Conservation (phyloP, 2,888 invertebrate species). For the Acanthosepion esculentum region DNA sequence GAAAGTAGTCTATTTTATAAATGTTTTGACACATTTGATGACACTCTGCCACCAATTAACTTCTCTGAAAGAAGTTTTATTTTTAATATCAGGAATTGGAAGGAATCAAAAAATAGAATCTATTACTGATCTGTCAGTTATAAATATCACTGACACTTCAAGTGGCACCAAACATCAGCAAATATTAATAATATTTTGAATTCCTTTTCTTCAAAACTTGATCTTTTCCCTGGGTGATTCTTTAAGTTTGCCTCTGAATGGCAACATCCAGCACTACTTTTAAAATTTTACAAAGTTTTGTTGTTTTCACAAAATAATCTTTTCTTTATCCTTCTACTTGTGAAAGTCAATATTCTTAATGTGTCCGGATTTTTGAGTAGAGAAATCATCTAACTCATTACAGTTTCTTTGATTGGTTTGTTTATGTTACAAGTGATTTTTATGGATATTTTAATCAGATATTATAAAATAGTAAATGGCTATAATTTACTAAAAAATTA, state of each 20-base stretch:
- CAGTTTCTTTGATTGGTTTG: too few relatives aligned
- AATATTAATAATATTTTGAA: neutral
- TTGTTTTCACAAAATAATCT: too few relatives aligned
- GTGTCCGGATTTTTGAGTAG: too few relatives aligned
- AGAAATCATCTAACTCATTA: too few relatives aligned
- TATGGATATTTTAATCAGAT: too few relatives aligned
- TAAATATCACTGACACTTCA: conserved; percentile 18
- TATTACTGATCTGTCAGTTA: conserved; percentile 6
- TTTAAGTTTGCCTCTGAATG: neutral
- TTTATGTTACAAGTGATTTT: too few relatives aligned
- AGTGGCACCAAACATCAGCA: neutral
- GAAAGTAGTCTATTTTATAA: neutral
- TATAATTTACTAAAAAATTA: too few relatives aligned
- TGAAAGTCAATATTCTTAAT: too few relatives aligned
- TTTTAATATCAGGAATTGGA: neutral
- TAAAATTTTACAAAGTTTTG: too few relatives aligned
- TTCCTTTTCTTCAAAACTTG: neutral
- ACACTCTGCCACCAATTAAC: neutral
- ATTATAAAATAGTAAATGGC: too few relatives aligned
- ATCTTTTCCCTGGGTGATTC: neutral
- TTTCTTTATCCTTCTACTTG: too few relatives aligned
- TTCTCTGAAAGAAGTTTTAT: neutral
- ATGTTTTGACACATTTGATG: conserved; percentile 18
- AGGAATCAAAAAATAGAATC: neutral
- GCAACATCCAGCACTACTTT: too few relatives aligned